Evolutionary conservation across 92 coral and sea anemone genomes (phyloP).

Genomic region (Epizoanthus stellaris): DNA sequence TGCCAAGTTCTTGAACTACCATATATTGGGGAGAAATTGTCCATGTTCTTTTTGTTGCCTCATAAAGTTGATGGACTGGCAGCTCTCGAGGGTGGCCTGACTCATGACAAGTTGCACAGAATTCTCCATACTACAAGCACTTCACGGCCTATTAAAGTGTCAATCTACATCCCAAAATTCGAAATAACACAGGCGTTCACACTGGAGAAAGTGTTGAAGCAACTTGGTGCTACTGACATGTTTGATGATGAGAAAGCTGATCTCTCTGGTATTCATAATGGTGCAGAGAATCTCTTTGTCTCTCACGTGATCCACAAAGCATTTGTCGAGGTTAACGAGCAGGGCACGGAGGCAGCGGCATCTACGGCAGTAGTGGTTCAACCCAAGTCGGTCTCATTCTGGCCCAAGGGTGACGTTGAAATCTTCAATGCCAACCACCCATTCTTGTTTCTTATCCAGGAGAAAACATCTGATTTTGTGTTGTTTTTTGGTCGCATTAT

Average conservation of each 20-base stretch:
- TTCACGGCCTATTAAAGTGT: conserved; percentile 58
- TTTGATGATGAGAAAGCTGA: conserved; percentile 70
- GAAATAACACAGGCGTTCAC: conserved; percentile 66
- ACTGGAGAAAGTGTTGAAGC: conserved; percentile 56
- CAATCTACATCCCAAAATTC: conserved; percentile 54
- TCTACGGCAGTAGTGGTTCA: conserved; percentile 59
- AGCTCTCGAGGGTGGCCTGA: conserved; percentile 69
- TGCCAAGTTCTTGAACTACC: conserved; percentile 80
- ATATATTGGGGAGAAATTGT: conserved; percentile 65
- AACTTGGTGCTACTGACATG: conserved; percentile 75
- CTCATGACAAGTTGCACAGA: conserved; percentile 49
- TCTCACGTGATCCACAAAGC: conserved; percentile 89
- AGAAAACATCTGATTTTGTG: too few species aligned
- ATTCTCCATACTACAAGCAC: conserved; percentile 44
- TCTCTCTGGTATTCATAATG: conserved; percentile 69
- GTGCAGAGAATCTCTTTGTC: conserved; percentile 67
- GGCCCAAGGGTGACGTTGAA: too few species aligned
- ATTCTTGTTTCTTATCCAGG: too few species aligned
- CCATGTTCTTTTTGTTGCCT: conserved; percentile 80
- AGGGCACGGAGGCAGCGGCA: conserved; percentile 96
- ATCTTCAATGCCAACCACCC: too few species aligned
- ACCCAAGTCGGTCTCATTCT: too few species aligned
- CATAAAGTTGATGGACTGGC: conserved; percentile 74
- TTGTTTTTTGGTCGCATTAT: too few species aligned
- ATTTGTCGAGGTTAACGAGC: conserved; percentile 90